These are phyloP conservation scores for Caenorhabditis brenneri DNA, from an alignment of 1,140 invertebrate species.

Conservation along the genomic window DNA sequence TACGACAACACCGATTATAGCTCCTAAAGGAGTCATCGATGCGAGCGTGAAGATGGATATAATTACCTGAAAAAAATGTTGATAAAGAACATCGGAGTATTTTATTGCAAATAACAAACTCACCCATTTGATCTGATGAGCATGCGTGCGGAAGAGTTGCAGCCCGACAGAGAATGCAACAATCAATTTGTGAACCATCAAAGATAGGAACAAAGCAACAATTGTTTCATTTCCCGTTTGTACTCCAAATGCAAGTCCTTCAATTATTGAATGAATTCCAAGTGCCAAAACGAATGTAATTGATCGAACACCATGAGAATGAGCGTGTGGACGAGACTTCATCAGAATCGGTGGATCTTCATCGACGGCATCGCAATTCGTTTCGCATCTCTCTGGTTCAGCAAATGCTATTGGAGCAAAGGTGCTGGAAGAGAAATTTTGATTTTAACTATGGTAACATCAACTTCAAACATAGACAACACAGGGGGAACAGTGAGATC, in stretches of 20 bases:
- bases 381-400: constrained; percentile 67
- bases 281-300: constrained; percentile 81
- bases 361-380: constrained; percentile 60
- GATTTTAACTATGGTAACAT: too few species aligned
- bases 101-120: neutral
- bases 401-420: constrained; percentile 64
- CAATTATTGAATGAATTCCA: constrained; percentile 87
- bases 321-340: constrained; percentile 69
- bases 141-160: constrained; percentile 70
- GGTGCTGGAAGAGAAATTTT: constrained; percentile 47
- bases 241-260: constrained; percentile 83
- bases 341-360: constrained; percentile 68
- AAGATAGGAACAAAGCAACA: constrained; percentile 81
- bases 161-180: constrained; percentile 77
- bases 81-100: neutral
- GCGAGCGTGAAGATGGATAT: constrained; percentile 63
- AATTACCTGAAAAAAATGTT: constrained; percentile 48
- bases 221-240: neutral
- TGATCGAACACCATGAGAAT: constrained; percentile 78
- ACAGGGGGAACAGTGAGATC: too few species aligned
- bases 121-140: constrained; percentile 60
- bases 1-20: constrained; percentile 61
- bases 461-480: too few species aligned
- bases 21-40: constrained; percentile 65
- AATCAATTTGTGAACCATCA: constrained; percentile 86